Conservation (phyloP, 2,797 vertebrate species). For the Bothrops alternatus region DNA sequence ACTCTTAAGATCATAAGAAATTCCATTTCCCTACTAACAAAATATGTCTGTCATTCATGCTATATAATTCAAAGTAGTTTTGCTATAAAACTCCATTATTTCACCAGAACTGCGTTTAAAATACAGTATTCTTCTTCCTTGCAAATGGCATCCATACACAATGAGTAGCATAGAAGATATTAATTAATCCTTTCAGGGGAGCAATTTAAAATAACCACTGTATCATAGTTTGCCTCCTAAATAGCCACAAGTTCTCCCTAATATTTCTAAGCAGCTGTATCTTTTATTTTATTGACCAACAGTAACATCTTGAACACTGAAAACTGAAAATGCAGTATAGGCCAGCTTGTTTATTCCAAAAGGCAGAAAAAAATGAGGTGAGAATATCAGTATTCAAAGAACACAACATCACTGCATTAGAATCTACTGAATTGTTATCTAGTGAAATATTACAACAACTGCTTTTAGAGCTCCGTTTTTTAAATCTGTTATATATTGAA, state of each 20-base stretch:
- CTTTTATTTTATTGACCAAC: neutral
- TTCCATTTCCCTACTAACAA: neutral
- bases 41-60: neutral
- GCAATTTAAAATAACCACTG: neutral
- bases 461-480: conserved; percentile 32
- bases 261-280: neutral
- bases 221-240: neutral
- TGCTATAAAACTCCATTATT: neutral
- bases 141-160: neutral
- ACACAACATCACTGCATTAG: neutral
- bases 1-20: neutral
- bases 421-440: neutral
- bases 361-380: neutral
- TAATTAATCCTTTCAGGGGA: neutral
- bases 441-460: conserved; percentile 16
- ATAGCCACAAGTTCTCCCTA: neutral
- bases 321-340: neutral
- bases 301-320: neutral
- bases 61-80: neutral
- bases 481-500: conserved; percentile 55
- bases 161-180: neutral
- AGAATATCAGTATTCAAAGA: neutral
- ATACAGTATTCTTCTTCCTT: neutral
- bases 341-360: neutral
- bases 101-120: neutral